Evolutionary conservation across 2,888 invertebrate species (phyloP).

Genomic region (Hoplodrina ambigua): DNA sequence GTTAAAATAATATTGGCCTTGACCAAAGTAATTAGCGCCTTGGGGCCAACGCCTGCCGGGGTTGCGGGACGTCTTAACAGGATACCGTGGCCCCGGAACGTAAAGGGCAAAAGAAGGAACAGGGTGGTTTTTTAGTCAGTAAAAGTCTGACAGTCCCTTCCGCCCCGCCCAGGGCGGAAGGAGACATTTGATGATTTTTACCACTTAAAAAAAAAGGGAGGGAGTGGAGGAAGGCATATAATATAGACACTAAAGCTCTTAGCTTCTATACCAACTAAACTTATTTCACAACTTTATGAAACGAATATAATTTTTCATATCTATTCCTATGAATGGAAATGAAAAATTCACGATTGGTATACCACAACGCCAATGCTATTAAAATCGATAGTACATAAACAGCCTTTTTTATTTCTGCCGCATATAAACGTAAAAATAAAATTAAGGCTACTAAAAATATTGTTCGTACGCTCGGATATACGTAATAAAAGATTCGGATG

Average conservation of each 20-base stretch:
- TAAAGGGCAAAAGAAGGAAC: too few species aligned
- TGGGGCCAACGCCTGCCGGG: too few species aligned
- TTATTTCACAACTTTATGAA: neutral
- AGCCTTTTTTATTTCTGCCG: slow-evolving; percentile 13
- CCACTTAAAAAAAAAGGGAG: too few species aligned
- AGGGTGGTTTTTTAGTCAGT: too few species aligned
- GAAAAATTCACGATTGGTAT: neutral
- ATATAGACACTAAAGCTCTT: too few species aligned
- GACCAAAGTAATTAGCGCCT: neutral
- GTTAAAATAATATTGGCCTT: neutral
- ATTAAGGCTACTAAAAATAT: slow-evolving; percentile 48
- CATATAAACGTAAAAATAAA: slow-evolving; percentile 46
- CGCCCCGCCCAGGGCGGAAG: too few species aligned
- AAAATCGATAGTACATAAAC: slow-evolving; percentile 37
- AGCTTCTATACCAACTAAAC: neutral
- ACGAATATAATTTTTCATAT: neutral
- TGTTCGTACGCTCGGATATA: slow-evolving; percentile 36
- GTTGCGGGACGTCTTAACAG: too few species aligned
- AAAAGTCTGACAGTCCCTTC: too few species aligned
- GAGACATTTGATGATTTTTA: too few species aligned
- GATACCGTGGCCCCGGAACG: too few species aligned
- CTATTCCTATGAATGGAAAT: neutral
- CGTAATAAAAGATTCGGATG: slow-evolving; percentile 51
- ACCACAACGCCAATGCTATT: slow-evolving; percentile 5
- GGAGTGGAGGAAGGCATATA: too few species aligned